Evolutionary conservation across 2,113 vertebrate genomes (phyloP), one percentile per base, ranked within the genome.

Genomic region (Sylvietta virens): DNA sequence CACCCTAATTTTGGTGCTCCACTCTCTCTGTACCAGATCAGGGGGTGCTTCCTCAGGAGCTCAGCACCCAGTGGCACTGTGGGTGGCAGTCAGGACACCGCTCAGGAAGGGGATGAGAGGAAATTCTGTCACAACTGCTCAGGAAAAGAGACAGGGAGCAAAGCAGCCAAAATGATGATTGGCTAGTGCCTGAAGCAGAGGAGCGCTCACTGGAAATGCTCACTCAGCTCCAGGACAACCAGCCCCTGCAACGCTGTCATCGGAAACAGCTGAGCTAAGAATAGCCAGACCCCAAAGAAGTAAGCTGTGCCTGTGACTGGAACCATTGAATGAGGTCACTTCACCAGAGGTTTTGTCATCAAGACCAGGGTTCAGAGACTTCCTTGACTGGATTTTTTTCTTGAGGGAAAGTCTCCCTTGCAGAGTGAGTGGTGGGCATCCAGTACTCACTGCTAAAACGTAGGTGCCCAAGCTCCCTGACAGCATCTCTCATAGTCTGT

Each of bases 381-480:
- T 65, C 53, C 54, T 42, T 74, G 77, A 44, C 18, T 24, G 33
- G 7, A 44, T 50, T 27, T 2, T 2, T 61, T 66, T 39, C 45
- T 19, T 31, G 11, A 87, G 26, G 6, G 21, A 73, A 56, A 23
- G 12, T 62, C 10, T 79, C 16, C 14, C 15, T 74, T 72, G 33
- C 26, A 24, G 23, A 58, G 27, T 20, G 31, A 65, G 19, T 40
- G 22, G 35, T 45, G 42, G 33, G 33, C 15, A 79, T 37, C 21
- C 30, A n/a, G 31, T 15, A 28, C n/a, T 57, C 64, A 27, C 15
- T 61, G 15, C 22, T 65, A 13, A 39, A 8, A 28, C 8, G 11
- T 0, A 8, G 33, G 28, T 40, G 18, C 1, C 11, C 9, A 14
- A 74, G 23, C 10, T 58, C 21, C 24, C 14, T n/a, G 9, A 20